phyloP scores from a whole-genome alignment of 2,113 vertebrate species.

The Rhipidura dahli region DNA sequence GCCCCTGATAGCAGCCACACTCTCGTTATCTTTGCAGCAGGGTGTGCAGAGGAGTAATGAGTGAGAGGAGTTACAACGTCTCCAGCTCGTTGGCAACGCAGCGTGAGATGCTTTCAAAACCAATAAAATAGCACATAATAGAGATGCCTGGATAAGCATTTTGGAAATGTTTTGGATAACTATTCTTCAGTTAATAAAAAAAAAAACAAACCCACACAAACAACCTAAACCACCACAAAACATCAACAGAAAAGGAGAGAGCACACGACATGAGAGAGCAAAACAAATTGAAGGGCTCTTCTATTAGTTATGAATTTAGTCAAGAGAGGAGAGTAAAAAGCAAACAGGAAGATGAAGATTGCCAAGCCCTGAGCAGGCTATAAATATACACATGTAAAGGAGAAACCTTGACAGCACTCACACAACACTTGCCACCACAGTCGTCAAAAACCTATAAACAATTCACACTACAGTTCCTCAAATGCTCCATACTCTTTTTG shows the following conservation, averaged over 20 bases:
- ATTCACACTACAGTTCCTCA: neutral
- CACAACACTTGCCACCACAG: neutral
- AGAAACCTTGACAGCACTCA: neutral
- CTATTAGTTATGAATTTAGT: neutral
- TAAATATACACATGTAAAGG: neutral
- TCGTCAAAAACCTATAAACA: conserved; percentile 14
- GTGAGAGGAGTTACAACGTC: neutral
- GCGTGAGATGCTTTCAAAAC: neutral
- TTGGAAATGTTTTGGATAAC: neutral
- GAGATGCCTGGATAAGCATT: neutral
- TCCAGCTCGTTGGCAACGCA: neutral
- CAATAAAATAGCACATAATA: neutral
- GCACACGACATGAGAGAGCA: neutral
- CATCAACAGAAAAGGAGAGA: neutral
- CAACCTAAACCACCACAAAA: neutral
- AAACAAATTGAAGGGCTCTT: neutral
- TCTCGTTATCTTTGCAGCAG: neutral
- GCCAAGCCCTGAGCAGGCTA: neutral
- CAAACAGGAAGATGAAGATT: neutral
- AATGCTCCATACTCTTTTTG: neutral
- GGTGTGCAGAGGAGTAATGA: neutral
- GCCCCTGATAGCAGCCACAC: neutral
- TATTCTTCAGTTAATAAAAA: neutral
- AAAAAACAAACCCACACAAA: too few relatives aligned
- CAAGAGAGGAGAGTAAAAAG: neutral